Percentiles rank a stretch among this genome's conserved stretches.
These are phyloP conservation scores for Clarias magur DNA, from an alignment of 2,113 vertebrate genomes.

Conservation along the genomic window DNA sequence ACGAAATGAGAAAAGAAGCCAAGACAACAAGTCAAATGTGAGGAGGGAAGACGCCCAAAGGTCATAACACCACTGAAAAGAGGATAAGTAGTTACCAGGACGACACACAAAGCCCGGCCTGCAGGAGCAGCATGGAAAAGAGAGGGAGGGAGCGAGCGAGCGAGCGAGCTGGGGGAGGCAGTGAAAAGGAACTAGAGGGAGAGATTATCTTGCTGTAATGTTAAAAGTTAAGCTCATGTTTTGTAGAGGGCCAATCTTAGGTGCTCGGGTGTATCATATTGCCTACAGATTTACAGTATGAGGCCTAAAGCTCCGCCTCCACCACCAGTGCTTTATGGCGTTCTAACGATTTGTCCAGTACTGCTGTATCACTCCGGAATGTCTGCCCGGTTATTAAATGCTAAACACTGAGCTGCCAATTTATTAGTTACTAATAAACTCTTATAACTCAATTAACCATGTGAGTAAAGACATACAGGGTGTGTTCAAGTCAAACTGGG, in stretches of 20 bases:
- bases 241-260: neutral
- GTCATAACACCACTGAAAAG: conserved; percentile 66
- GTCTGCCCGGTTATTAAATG: neutral
- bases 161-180: conserved; percentile 10
- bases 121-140: conserved; percentile 43
- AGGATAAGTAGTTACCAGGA: conserved; percentile 70
- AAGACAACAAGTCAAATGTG: conserved; percentile 32
- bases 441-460: neutral
- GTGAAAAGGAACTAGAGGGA: neutral
- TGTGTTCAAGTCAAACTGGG: too few relatives aligned
- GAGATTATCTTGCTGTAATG: conserved; percentile 28
- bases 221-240: conserved; percentile 12
- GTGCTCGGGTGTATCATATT: neutral
- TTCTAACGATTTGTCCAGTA: neutral
- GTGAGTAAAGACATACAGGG: neutral
- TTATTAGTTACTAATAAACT: neutral
- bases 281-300: neutral
- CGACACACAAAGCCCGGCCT: conserved; percentile 69
- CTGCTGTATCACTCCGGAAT: neutral
- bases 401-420: neutral
- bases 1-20: neutral
- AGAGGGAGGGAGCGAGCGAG: neutral
- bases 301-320: conserved; percentile 2
- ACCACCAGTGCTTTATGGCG: neutral
- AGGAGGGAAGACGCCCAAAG: conserved; percentile 61